Evolutionary conservation across 2,888 invertebrate genomes (phyloP).

Genomic region (Slavum lentiscoides): DNA sequence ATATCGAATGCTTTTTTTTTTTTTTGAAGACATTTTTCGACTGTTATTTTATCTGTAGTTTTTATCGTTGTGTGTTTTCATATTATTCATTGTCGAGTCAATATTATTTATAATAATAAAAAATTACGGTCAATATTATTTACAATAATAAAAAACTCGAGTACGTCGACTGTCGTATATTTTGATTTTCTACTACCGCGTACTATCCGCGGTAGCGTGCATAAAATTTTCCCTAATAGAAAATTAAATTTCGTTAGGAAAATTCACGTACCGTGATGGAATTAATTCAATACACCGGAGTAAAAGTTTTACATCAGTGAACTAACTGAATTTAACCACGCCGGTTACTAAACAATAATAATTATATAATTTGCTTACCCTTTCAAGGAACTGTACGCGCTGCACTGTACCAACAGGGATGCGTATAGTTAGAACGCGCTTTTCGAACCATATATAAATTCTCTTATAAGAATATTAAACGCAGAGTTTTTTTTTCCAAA

Average conservation of each 20-base stretch:
- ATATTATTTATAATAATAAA: not conserved
- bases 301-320: conserved; percentile 16
- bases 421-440: not conserved
- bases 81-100: not conserved
- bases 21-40: too few relatives aligned
- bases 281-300: conserved; percentile 26
- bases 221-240: not conserved
- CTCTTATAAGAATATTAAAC: not conserved
- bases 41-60: not conserved
- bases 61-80: not conserved
- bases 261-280: not conserved
- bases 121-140: too few relatives aligned
- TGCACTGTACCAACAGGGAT: too few relatives aligned
- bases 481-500: too few relatives aligned
- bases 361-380: conserved; percentile 32
- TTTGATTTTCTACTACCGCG: not conserved
- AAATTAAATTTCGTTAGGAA: conserved; percentile 10
- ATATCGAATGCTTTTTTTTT: too few relatives aligned
- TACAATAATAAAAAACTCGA: not conserved
- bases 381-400: conserved; percentile 4
- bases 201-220: too few relatives aligned
- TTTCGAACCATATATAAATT: too few relatives aligned
- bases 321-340: conserved; percentile 31
- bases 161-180: not conserved
- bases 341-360: conserved; percentile 34